phyloP scores from a whole-genome alignment of 2,888 invertebrate genomes.

The Odontomyia ornata region DNA sequence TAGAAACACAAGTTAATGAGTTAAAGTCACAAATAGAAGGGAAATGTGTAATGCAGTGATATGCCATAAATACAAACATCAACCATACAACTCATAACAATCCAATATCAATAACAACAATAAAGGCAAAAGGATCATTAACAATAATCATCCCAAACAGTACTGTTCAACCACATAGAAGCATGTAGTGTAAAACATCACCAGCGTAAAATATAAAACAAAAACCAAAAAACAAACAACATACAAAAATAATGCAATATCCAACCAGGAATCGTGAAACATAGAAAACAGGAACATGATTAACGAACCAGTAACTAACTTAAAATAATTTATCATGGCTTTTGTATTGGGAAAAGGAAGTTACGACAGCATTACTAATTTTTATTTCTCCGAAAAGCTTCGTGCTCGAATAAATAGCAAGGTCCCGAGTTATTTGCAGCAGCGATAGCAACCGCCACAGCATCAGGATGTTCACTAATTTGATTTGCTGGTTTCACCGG shows the following conservation, averaged over 20 bases:
- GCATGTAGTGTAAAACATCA: conserved; percentile 30
- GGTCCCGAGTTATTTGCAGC: background rate
- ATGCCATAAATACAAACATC: conserved; percentile 61
- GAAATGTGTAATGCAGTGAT: conserved; percentile 95
- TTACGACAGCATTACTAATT: background rate
- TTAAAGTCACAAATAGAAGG: conserved; percentile 96
- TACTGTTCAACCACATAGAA: conserved; percentile 22
- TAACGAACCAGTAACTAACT: conserved; percentile 3
- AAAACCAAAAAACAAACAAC: conserved; percentile 14
- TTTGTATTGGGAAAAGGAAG: background rate
- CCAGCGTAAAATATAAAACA: background rate
- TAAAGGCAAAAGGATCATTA: background rate
- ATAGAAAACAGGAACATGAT: conserved; percentile 1
- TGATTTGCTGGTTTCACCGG: conserved; percentile 1
- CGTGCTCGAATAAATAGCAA: background rate
- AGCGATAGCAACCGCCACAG: background rate
- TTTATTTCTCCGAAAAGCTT: background rate
- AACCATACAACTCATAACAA: conserved; percentile 26
- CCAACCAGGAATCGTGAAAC: background rate
- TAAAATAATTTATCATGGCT: background rate
- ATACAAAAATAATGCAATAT: conserved; percentile 10
- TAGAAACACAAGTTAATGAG: conserved; percentile 97
- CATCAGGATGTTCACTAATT: conserved; percentile 4
- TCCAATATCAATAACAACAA: conserved; percentile 31
- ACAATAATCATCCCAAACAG: conserved; percentile 20